Evolutionary conservation across 2,797 vertebrate species (phyloP), one percentile per base, ranked within the genome.

Genomic region (Anguilla pacifica): DNA sequence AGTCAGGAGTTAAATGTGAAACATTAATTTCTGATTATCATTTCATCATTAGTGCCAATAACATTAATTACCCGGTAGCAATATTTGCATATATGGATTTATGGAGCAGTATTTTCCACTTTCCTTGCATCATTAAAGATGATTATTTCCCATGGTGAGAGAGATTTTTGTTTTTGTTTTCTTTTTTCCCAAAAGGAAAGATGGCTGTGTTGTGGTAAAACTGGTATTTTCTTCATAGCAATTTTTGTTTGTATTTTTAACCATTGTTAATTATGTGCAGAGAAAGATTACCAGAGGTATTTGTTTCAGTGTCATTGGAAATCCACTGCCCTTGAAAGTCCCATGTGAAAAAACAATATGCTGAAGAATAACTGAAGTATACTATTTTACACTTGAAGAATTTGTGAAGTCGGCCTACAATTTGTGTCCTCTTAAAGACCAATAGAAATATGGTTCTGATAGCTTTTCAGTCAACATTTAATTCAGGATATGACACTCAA

Each of bases 271-370:
- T 9, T 53, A 53, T 53, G 51, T 53, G 51, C 51, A 53, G 17
- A 17, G 59, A 61, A 61, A 61, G 59, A 61, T 89, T 91, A 92
- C 88, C 88, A 84, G 86, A 89, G 87, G 84, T 67, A 86, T 91
- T 90, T 88, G 83, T 85, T 64, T 86, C 64, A 84, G 84, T 92
- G 92, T 93, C 90, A 92, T 89, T 94, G 92, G 92, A 93, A 93
- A 87, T 88, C 94, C 94, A 90, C 94, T 92, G 92, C 88, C 94
- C 93, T 93, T 94, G 94, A 95, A 92, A 88, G 90, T 89, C 43
- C 43, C 43, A 43, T 43, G 43, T 43, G 43, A 43, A 43, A 43
- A 43, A 43, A 43, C 43, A 43, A 43, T 43, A 43, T 5, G 43
- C 43, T 43, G 43, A 43, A 43, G 43, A 43, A 43, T 43, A 43